Evolutionary conservation across 2,113 vertebrate species (phyloP).

Genomic region (Phoxinus phoxinus): DNA sequence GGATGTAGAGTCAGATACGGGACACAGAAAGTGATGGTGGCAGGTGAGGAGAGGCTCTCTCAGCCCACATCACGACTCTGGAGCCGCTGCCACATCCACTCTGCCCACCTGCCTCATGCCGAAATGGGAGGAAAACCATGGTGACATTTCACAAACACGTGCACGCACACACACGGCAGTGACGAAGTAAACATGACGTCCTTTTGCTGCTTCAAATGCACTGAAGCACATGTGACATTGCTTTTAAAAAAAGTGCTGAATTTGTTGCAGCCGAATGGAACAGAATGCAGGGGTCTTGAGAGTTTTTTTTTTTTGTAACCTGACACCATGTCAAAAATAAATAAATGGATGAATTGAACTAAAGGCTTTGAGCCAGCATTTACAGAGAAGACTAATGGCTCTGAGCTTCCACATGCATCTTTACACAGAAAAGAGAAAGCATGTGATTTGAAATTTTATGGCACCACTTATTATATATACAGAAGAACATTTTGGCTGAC

Average conservation of each 20-base stretch:
- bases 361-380: neutral
- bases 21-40: conserved; percentile 37
- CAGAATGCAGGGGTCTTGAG: neutral
- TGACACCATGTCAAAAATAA: too few relatives aligned
- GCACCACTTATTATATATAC: conserved; percentile 22
- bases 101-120: conserved; percentile 34
- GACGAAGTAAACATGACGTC: neutral
- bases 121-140: conserved; percentile 29
- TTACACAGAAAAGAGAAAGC: neutral
- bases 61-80: conserved; percentile 1
- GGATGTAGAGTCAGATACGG: conserved; percentile 32
- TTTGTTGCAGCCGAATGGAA: neutral
- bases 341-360: neutral
- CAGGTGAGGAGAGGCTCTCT: conserved; percentile 40
- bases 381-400: neutral
- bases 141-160: conserved; percentile 35
- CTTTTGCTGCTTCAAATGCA: neutral
- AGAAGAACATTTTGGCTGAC: too few relatives aligned
- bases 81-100: conserved; percentile 26
- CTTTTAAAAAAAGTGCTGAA: neutral
- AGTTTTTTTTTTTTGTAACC: too few relatives aligned
- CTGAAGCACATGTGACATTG: neutral
- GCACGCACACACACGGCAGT: conserved; percentile 1
- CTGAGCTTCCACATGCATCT: neutral
- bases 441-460: conserved; percentile 15